Evolutionary conservation across 2,888 invertebrate species (phyloP), one percentile per base, ranked within the genome.

Genomic region (Branchellion lobata): DNA sequence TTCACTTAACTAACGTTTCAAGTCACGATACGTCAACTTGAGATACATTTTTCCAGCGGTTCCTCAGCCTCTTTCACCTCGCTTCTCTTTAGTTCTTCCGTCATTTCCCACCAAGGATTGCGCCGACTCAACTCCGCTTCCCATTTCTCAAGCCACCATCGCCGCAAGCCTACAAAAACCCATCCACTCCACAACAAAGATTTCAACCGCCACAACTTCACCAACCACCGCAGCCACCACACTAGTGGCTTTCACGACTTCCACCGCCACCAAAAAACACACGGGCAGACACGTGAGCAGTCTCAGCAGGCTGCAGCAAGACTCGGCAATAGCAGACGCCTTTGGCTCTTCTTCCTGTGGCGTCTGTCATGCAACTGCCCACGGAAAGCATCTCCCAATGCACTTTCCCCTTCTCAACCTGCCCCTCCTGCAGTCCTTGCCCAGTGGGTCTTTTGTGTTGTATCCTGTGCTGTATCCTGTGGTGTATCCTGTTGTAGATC

Each of bases 251-350:
- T 27, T n/a, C 29, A 29, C 61, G 11, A 27, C 51, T 3, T 18
- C 27, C 18, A 14, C 33, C n/a, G 71, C 72, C 21, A 36, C 47
- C 47, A 29, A 33, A 27, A 72, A 65, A 24, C 75, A 61, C 18
- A 34, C 14, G 2, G 71, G 71, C 11, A 90, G 95, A 82, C 90
- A 95, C 83, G 95, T 96, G 86, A 95, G 95, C 82, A 94, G 94
- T 87, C 94, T 95, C 81, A 94, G 94, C 51, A 91, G 94, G 83
- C 91, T 94, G 85, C 94, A 93, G 86, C 91, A 92, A 69, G 91
- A 91, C 33, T 29, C 65, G 3, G 24, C 72, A 47, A n/a, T 73
- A 36, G 36, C 31, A 68, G 33, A 61, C 57, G 27, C 73, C 57
- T n/a, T 40, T 24, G 29, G 68, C 31, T 74, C 33, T 33, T 24